Base-by-base conservation (phyloP, 2,113 vertebrate genomes). In the Syngnathoides biaculeatus region DNA sequence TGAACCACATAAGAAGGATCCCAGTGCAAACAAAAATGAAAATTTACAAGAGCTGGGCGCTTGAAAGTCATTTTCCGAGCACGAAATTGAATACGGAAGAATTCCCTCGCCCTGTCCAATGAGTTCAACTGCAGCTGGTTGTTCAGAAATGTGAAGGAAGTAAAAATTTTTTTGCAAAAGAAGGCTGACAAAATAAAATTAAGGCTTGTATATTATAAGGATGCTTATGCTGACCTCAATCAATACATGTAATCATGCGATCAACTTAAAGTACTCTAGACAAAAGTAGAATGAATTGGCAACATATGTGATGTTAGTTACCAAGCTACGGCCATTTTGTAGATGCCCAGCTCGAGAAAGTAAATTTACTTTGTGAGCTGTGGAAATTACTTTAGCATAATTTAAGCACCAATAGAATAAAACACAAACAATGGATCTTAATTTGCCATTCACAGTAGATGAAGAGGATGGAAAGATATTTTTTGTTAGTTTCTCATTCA, bases 21-120 rank as follows among this genome's bases (percentile, higher is more conserved):
- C 62, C 67, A 61, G 38, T 66, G 57, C 56, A 77, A 81, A 75
- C 55, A 77, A 71, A 81, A 57, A 47, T 15, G 59, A 77, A 47
- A 56, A 26, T 60, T 74, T 3, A 66, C 38, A 53, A 22, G 38
- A 74, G 30, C 68, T 30, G 27, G 50, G 40, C 12, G 48, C 56
- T 80, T 82, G 53, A 57, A 79, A 74, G 61, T 55, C 11, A 58
- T 63, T 78, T 78, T 82, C 71, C 47, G 69, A 70, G 55, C 69
- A 73, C 55, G 69, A 66, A 55, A 79, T 19, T n/a, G 69, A 71
- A 76, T 42, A 75, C 67, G 74, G 75, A 79, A 53, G 69, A 79
- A 58, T 55, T 77, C 72, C 72, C 59, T 27, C 45, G 56, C 75
- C 57, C 48, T 48, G 63, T 73, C 42, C 45, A 67, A 68, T 52